Evolutionary conservation across 1,140 invertebrate species (phyloP).

Genomic region (Polypedilum pembai): DNA sequence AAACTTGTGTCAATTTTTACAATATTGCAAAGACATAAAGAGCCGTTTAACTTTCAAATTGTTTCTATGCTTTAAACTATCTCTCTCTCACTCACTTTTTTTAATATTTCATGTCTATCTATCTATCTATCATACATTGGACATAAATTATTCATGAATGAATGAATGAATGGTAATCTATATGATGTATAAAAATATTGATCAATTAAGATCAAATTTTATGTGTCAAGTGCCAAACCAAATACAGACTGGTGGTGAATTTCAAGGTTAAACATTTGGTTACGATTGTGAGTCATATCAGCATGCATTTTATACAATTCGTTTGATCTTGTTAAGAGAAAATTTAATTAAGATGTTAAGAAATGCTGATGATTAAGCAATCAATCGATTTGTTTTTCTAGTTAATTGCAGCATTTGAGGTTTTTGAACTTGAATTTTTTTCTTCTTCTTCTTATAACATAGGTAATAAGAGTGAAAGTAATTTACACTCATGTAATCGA

Average conservation of each 20-base stretch:
- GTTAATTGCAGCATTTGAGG: not conserved
- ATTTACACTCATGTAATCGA: not conserved
- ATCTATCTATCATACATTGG: not conserved
- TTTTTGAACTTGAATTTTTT: not conserved
- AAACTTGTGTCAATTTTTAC: too few species aligned
- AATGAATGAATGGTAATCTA: not conserved
- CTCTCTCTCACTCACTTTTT: too few species aligned
- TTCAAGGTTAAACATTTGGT: not conserved
- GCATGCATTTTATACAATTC: not conserved
- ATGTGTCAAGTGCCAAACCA: constrained; percentile 22
- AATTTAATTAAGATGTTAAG: not conserved
- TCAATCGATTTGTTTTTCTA: not conserved
- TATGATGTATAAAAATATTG: not conserved
- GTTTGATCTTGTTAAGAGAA: not conserved
- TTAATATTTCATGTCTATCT: too few species aligned
- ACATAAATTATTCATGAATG: constrained; percentile 26
- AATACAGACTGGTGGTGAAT: not conserved
- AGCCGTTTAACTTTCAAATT: too few species aligned
- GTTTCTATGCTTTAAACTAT: too few species aligned
- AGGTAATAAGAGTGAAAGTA: not conserved
- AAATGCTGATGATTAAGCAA: not conserved
- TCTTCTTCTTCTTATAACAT: too few species aligned
- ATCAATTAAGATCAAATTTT: constrained; percentile 26
- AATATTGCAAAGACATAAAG: too few species aligned
- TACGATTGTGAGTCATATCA: too few species aligned